Percentiles rank a stretch among this genome's conserved stretches.
Evolutionary conservation across 2,888 invertebrate species (phyloP).

Genomic region (Halocaridina rubra): DNA sequence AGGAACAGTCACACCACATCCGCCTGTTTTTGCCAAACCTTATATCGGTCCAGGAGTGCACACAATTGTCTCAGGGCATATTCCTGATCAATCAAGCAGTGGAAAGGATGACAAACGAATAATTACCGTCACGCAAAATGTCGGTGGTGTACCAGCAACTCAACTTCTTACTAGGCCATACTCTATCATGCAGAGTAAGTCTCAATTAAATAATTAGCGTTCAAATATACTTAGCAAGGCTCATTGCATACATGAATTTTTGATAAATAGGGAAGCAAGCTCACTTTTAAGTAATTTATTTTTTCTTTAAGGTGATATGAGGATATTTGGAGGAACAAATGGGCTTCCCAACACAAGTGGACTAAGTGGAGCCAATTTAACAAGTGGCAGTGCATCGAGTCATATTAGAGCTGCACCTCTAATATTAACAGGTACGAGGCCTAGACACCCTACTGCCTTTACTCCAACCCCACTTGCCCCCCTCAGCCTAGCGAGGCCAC

Average conservation of each 20-base stretch:
- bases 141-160: constrained; percentile 33
- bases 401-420: constrained; percentile 44
- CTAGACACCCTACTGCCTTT: constrained; percentile 54
- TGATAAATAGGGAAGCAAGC: background rate
- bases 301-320: constrained; percentile 56
- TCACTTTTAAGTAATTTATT: constrained; percentile 39
- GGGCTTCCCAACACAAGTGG: constrained; percentile 58
- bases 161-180: constrained; percentile 53
- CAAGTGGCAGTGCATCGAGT: constrained; percentile 44
- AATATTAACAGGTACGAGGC: constrained; percentile 39
- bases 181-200: constrained; percentile 60
- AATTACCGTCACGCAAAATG: constrained; percentile 34
- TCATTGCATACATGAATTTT: constrained; percentile 10
- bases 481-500: constrained; percentile 53
- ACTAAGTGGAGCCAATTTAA: constrained; percentile 43
- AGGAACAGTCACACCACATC: constrained; percentile 57
- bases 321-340: constrained; percentile 56
- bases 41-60: constrained; percentile 58
- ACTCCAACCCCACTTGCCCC: constrained; percentile 52
- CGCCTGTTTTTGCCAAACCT: constrained; percentile 62
- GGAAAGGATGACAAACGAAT: constrained; percentile 48
- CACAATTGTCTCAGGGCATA: constrained; percentile 37
- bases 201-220: constrained; percentile 1
- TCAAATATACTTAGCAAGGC: background rate
- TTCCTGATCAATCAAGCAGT: constrained; percentile 27